Evolutionary conservation across 2,113 vertebrate genomes (phyloP).

Genomic region (Sciurus niger): DNA sequence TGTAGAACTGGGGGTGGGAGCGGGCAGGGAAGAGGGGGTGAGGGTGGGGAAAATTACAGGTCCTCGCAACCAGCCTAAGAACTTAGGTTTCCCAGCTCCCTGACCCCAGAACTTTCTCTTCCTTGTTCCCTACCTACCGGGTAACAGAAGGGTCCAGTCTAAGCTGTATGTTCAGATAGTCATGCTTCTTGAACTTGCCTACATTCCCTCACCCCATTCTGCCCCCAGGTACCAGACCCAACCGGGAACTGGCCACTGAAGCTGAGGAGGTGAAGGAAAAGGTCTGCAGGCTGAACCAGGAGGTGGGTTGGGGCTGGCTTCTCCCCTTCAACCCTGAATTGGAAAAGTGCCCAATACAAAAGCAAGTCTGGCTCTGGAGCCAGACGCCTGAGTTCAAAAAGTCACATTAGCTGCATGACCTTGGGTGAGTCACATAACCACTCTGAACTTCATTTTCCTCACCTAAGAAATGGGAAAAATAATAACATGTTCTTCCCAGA

Average conservation of each 20-base stretch:
- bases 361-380: not conserved
- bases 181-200: not conserved
- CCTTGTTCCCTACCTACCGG: not conserved
- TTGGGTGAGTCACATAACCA: not conserved
- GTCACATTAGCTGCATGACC: not conserved
- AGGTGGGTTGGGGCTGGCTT: constrained; percentile 86
- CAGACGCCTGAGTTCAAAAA: not conserved
- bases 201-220: not conserved
- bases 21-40: not conserved
- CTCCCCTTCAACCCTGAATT: not conserved
- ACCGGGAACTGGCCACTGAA: constrained; percentile 88
- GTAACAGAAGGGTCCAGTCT: not conserved
- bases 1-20: too few relatives aligned
- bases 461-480: not conserved
- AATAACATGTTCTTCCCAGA: not conserved
- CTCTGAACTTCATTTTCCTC: not conserved
- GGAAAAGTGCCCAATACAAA: not conserved
- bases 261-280: constrained; percentile 94
- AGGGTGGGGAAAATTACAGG: not conserved
- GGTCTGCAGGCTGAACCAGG: constrained; percentile 93
- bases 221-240: constrained; percentile 75
- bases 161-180: not conserved
- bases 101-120: not conserved
- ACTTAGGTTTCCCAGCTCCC: not conserved
- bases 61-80: not conserved